Base-by-base conservation (phyloP, 2,888 invertebrate genomes). In the Drosophila subquinaria region DNA sequence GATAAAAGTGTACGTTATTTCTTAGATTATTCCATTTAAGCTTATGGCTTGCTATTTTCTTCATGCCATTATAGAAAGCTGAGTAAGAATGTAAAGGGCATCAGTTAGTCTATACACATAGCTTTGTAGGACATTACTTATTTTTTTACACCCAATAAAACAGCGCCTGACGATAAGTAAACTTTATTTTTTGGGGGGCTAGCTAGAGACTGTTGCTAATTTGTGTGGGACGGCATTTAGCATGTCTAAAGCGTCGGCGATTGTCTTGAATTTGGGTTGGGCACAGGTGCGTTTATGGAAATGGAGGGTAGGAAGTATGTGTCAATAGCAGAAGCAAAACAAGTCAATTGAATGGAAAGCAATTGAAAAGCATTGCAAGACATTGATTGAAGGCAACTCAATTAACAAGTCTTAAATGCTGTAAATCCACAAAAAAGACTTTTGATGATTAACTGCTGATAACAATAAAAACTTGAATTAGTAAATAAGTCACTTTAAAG, bases 181-280 rank as follows among this genome's bases (percentile, higher is more conserved):
- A 56, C 11, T 50, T 30, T 30, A 9, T 63, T 59, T 55, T 35
- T 48, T 20, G 45, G 36, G 23, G 17, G 17, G 48, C 20, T 30
- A 60, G 50, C 42, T 57, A 17, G 23, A 30, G 60, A 43, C 15
- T 15, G 53, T 30, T 71, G 72, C 62, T 76, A 78, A 78, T 75
- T 76, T 73, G 64, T 67, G 69, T 76, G 67, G 73, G 76, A 33
- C 59, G 73, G 17, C 50, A 64, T 76, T 79, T 79, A 66, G 76
- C 79, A 79, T 64, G 63, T 55, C 17, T 53, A 53, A 73, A 45
- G 45, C 50, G 42, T 13, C n/a, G 38, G 56, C 47, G 60, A 65
- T 76, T 79, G 68, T 73, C 33, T 76, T 56, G 55, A 15, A 20
- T 69, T 64, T 63, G 65, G 65, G 65, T 61, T 60, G 59, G 73